phyloP scores from a whole-genome alignment of 2,797 vertebrate genomes.

The Anniella stebbinsi region DNA sequence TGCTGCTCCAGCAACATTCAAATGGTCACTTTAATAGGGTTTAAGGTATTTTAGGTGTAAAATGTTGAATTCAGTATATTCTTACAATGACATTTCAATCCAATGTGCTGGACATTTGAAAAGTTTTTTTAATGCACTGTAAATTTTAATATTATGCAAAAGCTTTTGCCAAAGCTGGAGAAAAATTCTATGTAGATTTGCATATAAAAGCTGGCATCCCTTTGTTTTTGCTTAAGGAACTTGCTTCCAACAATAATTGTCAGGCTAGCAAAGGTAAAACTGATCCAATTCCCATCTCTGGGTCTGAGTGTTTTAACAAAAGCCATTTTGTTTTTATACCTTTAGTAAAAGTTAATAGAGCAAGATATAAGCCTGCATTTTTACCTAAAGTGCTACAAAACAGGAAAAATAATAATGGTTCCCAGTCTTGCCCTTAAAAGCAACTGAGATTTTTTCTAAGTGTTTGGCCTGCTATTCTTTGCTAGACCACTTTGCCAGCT shows the following conservation, averaged over 20 bases:
- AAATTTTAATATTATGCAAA: conserved; percentile 58
- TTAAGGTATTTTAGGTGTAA: conserved; percentile 42
- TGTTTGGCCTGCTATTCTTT: conserved; percentile 24
- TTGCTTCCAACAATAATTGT: conserved; percentile 67
- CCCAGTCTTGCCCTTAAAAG: not conserved
- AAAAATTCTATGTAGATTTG: conserved; percentile 68
- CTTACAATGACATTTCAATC: conserved; percentile 3
- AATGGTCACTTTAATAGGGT: conserved; percentile 50
- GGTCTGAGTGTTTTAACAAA: conserved; percentile 59
- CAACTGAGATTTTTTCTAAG: conserved; percentile 26
- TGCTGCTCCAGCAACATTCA: conserved; percentile 43
- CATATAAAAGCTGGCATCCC: conserved; percentile 64
- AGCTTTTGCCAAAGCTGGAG: conserved; percentile 63
- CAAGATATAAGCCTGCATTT: conserved; percentile 22
- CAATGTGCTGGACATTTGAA: conserved; percentile 35
- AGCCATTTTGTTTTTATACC: conserved; percentile 45
- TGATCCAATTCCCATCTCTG: conserved; percentile 65
- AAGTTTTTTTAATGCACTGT: not conserved
- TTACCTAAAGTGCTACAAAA: not conserved
- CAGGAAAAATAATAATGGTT: not conserved
- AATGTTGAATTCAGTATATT: conserved; percentile 40
- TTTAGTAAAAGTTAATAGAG: conserved; percentile 16
- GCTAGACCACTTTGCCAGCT: conserved; percentile 8
- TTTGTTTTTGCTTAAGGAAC: conserved; percentile 68
- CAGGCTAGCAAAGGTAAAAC: conserved; percentile 58